Base-by-base conservation (phyloP, 1,140 invertebrate genomes). In the Oscheius sp. region DNA sequence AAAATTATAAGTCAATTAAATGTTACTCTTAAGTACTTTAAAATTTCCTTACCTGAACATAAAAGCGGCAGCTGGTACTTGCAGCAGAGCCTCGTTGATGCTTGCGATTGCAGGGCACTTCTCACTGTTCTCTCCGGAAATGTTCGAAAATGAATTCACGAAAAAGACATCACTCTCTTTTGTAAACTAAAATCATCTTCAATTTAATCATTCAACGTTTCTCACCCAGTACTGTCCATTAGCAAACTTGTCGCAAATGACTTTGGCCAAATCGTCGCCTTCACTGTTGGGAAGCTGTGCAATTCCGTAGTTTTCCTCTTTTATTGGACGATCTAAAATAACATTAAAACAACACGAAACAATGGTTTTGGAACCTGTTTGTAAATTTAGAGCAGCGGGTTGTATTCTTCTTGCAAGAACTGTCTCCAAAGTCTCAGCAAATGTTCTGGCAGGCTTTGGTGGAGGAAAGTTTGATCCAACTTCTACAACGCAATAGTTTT, bases 201-300 rank as follows among this genome's bases (percentile, higher is more conserved):
- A 38, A 64, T 13, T 26, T 55, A 26, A 13, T 13, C 15, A 23
- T 20, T 23, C 23, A 34, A 52, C 3, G n/a, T 26, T 13, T 36
- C 69, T 63, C 23, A 59, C 69, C 69, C 69, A 71, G 52, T 61
- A 71, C 7, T 71, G 69, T 10, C 69, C 69, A 3, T 64, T 35
- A 2, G 34, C 38, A 20, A 71, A 71, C 28, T 58, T 63, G 2
- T 71, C 32, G 29, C 59, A 61, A 3, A 71, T 62, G 26, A 55
- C 15, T 4, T 23, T 7, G 28, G 49, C 23, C 49, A 55, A 26
- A 4, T 55, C 49, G 7, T 55, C 49, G 7, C 49, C 49, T 4
- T 55, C 23, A 4, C 15, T 4, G 7, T 55, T 26, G 7, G 49
- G 15, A 20, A 55, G 7, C 7, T 55, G 7, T 15, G 7, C 23